A percentile compares a stretch with the other conserved stretches of the same genome.
Evolutionary conservation across 2,888 invertebrate species (phyloP).

Genomic region (Ophion costatus): DNA sequence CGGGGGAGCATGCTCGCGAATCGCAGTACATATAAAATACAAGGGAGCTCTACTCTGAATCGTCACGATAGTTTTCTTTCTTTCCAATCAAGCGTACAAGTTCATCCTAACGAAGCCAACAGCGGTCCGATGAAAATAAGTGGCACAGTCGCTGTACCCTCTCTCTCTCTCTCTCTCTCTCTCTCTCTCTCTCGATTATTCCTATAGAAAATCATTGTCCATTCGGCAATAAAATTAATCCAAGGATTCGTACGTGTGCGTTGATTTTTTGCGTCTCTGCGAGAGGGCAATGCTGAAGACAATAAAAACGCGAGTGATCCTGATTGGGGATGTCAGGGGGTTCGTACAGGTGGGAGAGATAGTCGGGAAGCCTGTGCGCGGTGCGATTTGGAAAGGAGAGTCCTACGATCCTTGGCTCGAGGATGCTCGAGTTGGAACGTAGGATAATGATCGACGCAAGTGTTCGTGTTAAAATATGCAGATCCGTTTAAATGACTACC

Average conservation of each 20-base stretch:
- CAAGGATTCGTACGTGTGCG: not conserved
- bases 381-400: constrained; percentile 40
- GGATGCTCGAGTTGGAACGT: constrained; percentile 61
- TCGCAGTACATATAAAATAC: constrained; percentile 21
- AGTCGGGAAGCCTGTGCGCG: not conserved
- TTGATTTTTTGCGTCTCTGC: not conserved
- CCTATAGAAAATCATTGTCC: constrained; percentile 43
- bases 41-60: constrained; percentile 35
- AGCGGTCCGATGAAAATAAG: constrained; percentile 26
- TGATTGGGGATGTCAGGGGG: constrained; percentile 14
- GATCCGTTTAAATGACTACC: constrained; percentile 81
- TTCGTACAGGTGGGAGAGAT: not conserved
- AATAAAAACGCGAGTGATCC: constrained; percentile 13
- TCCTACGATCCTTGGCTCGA: constrained; percentile 30
- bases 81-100: constrained; percentile 62
- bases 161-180: not conserved
- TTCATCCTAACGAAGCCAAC: constrained; percentile 64
- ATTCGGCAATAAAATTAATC: constrained; percentile 35
- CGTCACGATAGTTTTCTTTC: constrained; percentile 49
- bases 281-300: not conserved
- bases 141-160: not conserved
- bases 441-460: constrained; percentile 83
- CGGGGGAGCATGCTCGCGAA: constrained; percentile 29
- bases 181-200: not conserved
- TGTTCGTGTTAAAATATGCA: constrained; percentile 83